Evolutionary conservation across 2,797 vertebrate species (phyloP).

Genomic region (Rallus crepitans): DNA sequence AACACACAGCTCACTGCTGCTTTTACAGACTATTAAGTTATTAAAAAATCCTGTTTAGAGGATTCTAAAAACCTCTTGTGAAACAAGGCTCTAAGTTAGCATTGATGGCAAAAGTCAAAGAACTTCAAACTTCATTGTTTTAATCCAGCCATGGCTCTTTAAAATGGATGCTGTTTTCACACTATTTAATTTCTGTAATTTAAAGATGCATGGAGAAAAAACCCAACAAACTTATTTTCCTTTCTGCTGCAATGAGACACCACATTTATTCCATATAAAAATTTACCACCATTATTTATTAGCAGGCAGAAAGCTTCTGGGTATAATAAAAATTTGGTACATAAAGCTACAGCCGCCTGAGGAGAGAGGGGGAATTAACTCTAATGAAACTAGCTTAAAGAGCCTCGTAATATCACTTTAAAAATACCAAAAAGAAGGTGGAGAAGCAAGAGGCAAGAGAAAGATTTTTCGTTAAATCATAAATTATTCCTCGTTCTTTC

Average conservation of each 20-base stretch:
- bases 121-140: background rate
- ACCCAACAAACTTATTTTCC: background rate
- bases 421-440: background rate
- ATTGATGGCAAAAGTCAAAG: background rate
- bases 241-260: conserved; percentile 11
- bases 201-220: background rate
- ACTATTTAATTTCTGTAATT: background rate
- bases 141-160: background rate
- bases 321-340: conserved; percentile 43
- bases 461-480: background rate
- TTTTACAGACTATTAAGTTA: background rate
- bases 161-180: background rate
- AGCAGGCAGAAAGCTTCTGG: conserved; percentile 45
- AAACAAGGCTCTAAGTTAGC: background rate
- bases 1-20: background rate
- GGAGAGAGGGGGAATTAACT: conserved; percentile 21
- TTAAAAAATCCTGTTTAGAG: background rate
- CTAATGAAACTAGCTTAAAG: conserved; percentile 29
- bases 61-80: background rate
- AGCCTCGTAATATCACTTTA: background rate
- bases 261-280: conserved; percentile 31
- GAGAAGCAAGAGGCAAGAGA: background rate
- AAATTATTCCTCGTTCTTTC: background rate
- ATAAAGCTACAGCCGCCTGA: conserved; percentile 10
- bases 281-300: conserved; percentile 58